phyloP scores from a whole-genome alignment of 2,113 vertebrate species.

The Polyodon spathula region DNA sequence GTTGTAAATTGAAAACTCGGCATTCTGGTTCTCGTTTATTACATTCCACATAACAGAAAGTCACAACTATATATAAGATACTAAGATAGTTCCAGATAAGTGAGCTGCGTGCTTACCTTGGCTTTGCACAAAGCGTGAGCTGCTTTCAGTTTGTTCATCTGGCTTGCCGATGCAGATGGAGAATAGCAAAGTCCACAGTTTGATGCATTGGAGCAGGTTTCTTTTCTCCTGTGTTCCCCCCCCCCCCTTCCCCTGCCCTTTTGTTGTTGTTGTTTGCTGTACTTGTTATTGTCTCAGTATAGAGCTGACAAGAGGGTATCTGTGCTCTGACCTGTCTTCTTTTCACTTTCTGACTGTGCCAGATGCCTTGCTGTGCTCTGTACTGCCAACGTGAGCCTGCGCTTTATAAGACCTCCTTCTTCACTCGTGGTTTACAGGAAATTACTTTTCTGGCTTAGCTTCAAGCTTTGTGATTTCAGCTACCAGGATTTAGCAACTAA shows the following conservation, averaged over 20 bases:
- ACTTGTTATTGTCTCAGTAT: background rate
- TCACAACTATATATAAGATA: background rate
- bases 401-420: slow-evolving; percentile 15
- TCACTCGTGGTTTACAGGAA: slow-evolving; percentile 19
- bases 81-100: background rate
- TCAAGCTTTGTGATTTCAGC: background rate
- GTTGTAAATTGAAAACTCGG: too few species aligned
- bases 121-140: slow-evolving; percentile 27
- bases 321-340: background rate
- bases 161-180: slow-evolving; percentile 32
- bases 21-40: too few species aligned
- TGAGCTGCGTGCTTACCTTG: slow-evolving; percentile 31
- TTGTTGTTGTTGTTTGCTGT: background rate
- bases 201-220: slow-evolving; percentile 35
- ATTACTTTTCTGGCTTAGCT: background rate
- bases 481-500: too few species aligned
- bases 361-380: background rate
- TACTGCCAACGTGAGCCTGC: background rate
- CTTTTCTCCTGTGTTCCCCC: background rate
- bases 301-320: background rate
- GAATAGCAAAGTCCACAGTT: slow-evolving; percentile 32
- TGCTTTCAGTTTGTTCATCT: slow-evolving; percentile 42
- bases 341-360: background rate
- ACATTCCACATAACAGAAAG: too few species aligned
- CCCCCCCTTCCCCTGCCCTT: background rate